Evolutionary conservation across 2,888 invertebrate species (phyloP).

Genomic region (Himalopsyche anomala): DNA sequence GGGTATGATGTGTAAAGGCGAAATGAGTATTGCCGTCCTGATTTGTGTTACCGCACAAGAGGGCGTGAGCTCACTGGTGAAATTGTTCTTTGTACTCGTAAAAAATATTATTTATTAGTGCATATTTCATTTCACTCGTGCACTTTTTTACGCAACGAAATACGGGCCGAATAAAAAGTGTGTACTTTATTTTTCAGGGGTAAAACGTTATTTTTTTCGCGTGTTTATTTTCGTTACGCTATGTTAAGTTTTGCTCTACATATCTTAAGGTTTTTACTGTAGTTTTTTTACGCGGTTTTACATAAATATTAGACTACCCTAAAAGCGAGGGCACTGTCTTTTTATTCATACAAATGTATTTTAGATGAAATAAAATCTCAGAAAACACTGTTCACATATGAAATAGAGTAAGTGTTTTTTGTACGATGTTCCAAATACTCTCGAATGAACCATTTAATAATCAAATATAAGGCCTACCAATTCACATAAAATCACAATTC

Average conservation of each 20-base stretch:
- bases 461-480: no score
- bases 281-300: background rate
- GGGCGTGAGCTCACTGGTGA: constrained; percentile 9
- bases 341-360: constrained; percentile 9
- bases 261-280: constrained; percentile 21
- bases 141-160: constrained; percentile 21
- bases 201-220: background rate
- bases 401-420: no score
- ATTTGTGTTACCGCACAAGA: constrained; percentile 29
- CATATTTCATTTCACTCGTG: constrained; percentile 41
- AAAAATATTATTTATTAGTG: constrained; percentile 46
- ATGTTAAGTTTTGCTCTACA: constrained; percentile 19
- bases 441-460: no score
- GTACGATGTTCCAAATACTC: no score
- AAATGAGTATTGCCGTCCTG: constrained; percentile 35
- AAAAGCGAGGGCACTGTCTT: background rate
- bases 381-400: background rate
- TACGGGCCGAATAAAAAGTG: constrained; percentile 12
- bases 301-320: constrained; percentile 8
- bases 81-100: constrained; percentile 32
- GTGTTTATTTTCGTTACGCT: constrained; percentile 33
- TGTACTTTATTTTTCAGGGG: constrained; percentile 6
- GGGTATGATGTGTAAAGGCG: constrained; percentile 32
- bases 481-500: no score
- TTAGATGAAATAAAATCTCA: constrained; percentile 6